Evolutionary conservation across 2,113 vertebrate genomes (phyloP), one percentile per base, ranked within the genome.

Genomic region (Equus quagga): DNA sequence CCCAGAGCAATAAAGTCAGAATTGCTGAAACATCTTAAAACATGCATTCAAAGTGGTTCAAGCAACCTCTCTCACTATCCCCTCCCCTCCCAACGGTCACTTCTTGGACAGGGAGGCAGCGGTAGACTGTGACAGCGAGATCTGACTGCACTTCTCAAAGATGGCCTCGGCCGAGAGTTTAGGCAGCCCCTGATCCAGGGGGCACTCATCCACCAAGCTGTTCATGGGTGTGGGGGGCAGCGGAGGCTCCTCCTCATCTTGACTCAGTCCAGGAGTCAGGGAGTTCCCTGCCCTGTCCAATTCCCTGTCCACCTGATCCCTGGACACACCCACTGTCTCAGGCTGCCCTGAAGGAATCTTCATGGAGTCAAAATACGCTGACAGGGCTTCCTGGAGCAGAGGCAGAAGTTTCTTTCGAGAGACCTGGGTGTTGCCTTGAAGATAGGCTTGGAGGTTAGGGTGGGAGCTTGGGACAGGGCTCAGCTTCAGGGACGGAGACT

Each of bases 171-270:
- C 98, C 0, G 99, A 99, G 94, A 99, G 98, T 17, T 97, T 98
- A 0, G 99, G 99, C 91, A 99, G 99, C 0, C 99, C 99, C 44
- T 97, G 98, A 0, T 99, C 99, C 72, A 99, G 99, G 0, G 99
- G 99, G 81, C 99, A 99, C 31, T 99, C 99, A 2, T 99, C 99
- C 86, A 99, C 99, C 98, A 99, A 99, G 97, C 99, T 99, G 99
- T 99, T 99, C 99, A 99, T 99, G 0, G 99, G 99, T 0, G 99
- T 99, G 0, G 99, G 99, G 0, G 99, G 99, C 0, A 99, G 98
- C 1, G 62, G 95, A 12, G 95, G 97, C 65, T 99, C 99, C 3
- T 99, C 99, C 44, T 99, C 99, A 36, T 98, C 98, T 46, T 98
- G 97, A 64, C 95, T 97, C 89, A 97, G 73, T 90, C 94, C 96